Evolutionary conservation across 2,888 invertebrate species (phyloP).

Genomic region (Baccha elongata): DNA sequence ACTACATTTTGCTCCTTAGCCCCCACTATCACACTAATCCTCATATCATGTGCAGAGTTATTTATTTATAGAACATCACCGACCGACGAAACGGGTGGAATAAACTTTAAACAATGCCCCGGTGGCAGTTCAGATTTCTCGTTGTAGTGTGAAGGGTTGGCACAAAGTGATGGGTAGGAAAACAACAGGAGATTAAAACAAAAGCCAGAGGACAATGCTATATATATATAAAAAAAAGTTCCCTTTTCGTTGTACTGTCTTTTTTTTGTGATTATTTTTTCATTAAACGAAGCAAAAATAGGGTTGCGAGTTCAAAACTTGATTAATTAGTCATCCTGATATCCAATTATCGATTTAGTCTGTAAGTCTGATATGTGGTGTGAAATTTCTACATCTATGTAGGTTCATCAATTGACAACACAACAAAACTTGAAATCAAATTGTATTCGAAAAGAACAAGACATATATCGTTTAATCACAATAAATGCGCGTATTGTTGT

Average conservation of each 20-base stretch:
- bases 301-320: constrained; percentile 33
- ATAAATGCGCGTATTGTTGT: constrained; percentile 68
- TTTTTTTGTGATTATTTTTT: constrained; percentile 15
- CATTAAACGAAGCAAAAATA: constrained; percentile 14
- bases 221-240: constrained; percentile 38
- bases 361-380: constrained; percentile 35
- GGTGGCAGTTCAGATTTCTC: constrained; percentile 26
- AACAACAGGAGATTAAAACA: constrained; percentile 50
- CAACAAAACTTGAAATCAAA: constrained; percentile 25
- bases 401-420: constrained; percentile 27
- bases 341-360: constrained; percentile 48
- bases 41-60: constrained; percentile 57
- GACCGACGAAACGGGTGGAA: constrained; percentile 59
- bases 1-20: constrained; percentile 34
- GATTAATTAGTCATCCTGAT: constrained; percentile 63
- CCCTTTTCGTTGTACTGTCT: constrained; percentile 46
- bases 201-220: constrained; percentile 51
- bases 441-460: constrained; percentile 10
- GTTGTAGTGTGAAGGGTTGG: not conserved
- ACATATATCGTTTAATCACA: constrained; percentile 56
- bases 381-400: constrained; percentile 41
- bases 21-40: too few species aligned
- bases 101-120: constrained; percentile 70
- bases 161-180: not conserved
- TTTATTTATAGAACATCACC: constrained; percentile 67